Evolutionary conservation across 2,113 vertebrate genomes (phyloP), one percentile per base, ranked within the genome.

Genomic region (Ochotona princeps): DNA sequence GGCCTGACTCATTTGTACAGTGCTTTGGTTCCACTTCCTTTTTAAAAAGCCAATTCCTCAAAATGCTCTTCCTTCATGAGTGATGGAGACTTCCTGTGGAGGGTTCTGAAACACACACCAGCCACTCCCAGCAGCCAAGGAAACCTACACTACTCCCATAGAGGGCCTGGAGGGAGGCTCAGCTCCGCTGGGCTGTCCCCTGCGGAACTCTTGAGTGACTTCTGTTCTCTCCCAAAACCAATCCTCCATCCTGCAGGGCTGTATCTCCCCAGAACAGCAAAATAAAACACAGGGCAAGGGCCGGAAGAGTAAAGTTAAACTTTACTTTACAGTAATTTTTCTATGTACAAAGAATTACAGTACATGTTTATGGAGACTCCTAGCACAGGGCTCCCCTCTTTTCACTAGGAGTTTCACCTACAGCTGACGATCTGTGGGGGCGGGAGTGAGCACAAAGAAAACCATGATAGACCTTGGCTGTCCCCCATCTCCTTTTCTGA

Each of bases 291-390:
- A 98, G 97, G 97, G 96, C 96, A 96, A 98, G 97, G 97, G 97
- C 97, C 96, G 96, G 97, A 94, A 97, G 98, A 98, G 98, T 98
- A 98, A 98, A 98, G 98, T 98, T 98, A 98, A 98, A 99, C 98
- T 99, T 98, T 98, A 98, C 98, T 99, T 98, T 98, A 98, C 98
- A 98, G 97, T 98, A 98, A 97, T 98, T 97, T 98, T 98, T 98
- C 98, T 99, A 98, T 99, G 97, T 99, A 99, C 98, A 99, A 98
- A 99, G 98, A 98, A 98, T 98, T 98, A 99, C 98, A 99, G 98
- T 98, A 99, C 98, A 98, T 98, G 97, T 98, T 98, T 97, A 97
- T 98, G 98, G 98, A 98, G 98, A 98, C 97, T 97, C 97, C 98
- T 97, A 97, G 97, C 82, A 97, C 97, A 98, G 98, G 97, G 97